Evolutionary conservation across 2,797 vertebrate species (phyloP), one percentile per base, ranked within the genome.

Genomic region (Acestrorhynchus altus): DNA sequence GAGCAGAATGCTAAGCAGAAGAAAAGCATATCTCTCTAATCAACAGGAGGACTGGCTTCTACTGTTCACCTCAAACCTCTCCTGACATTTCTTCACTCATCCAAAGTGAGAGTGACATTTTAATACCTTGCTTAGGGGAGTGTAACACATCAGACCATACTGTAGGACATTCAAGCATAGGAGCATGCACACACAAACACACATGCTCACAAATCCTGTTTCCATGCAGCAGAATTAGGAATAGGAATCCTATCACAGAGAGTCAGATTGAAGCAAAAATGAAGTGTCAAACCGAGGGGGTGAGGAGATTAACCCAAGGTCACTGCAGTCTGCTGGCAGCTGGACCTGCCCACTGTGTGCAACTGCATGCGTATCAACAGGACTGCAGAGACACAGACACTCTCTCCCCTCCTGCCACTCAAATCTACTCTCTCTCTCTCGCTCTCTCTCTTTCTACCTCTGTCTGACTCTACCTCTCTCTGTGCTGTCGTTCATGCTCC

Each of bases 71-170:
- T 76, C 79, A 83, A 81, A 86, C 87, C 87, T 85, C 86, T 85
- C 79, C 84, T 67, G 85, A 86, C 75, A 83, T 81, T 73, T 74
- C 51, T 60, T 77, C 81, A 70, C 83, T 88, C 86, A 84, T 35
- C 83, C 82, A 89, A 89, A 90, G 87, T 87, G 87, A 89, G 90
- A 91, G 89, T 88, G 90, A 90, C 90, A 87, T 86, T 81, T 88
- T 84, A 89, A 90, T 87, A 88, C 86, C 35, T 86, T 81, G 89
- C 84, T 82, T 88, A 66, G 51, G 52, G 31, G 24, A 70, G 39
- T 69, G 42, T 35, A 72, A 39, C 49, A 76, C 31, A 72, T 69
- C 28, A n/a, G 28, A 63, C 68, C 47, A 63, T 63, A 54, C 20
- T 63, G 31, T 12, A 76, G 24, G 20, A 61, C n/a, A 40, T 39